Evolutionary conservation across 2,797 vertebrate genomes (phyloP).

Genomic region (Melanotaenia nigrans): DNA sequence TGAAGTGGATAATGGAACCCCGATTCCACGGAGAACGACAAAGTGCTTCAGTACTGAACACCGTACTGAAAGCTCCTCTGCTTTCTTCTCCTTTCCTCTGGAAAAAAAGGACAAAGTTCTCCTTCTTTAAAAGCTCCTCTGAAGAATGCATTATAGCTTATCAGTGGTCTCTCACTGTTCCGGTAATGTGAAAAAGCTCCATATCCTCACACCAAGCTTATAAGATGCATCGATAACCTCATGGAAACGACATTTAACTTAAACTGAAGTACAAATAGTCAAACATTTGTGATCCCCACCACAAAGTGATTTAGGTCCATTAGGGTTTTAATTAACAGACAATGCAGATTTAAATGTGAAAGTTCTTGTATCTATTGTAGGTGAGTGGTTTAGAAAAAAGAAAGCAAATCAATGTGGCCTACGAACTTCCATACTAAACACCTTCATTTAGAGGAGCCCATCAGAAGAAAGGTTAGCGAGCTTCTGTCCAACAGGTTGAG

Average conservation of each 20-base stretch:
- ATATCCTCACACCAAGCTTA: slow-evolving; percentile 27
- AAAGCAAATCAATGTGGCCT: too few species aligned
- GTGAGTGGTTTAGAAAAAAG: too few species aligned
- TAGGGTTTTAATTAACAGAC: too few species aligned
- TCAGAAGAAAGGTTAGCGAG: too few species aligned
- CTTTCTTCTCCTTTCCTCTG: slow-evolving; percentile 2
- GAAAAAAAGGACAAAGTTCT: slow-evolving; percentile 72
- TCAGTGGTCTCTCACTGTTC: slow-evolving; percentile 70
- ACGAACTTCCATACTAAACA: too few species aligned
- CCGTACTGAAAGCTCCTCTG: background rate
- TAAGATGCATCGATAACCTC: too few species aligned
- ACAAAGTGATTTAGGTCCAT: too few species aligned
- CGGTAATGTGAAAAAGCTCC: slow-evolving; percentile 61
- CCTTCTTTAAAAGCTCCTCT: slow-evolving; percentile 73
- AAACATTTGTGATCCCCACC: too few species aligned
- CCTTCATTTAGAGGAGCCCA: too few species aligned
- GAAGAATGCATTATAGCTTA: slow-evolving; percentile 68
- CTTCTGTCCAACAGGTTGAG: too few species aligned
- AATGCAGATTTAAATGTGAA: too few species aligned
- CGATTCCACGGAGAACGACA: slow-evolving; percentile 26
- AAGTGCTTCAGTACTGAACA: slow-evolving; percentile 39
- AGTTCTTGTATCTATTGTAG: too few species aligned
- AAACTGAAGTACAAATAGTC: slow-evolving; percentile 23
- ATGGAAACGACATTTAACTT: slow-evolving; percentile 2
- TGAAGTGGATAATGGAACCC: slow-evolving; percentile 12